These are phyloP conservation scores for Amaurobius ferox DNA, from an alignment of 2,888 invertebrate genomes.

Conservation along the genomic window DNA sequence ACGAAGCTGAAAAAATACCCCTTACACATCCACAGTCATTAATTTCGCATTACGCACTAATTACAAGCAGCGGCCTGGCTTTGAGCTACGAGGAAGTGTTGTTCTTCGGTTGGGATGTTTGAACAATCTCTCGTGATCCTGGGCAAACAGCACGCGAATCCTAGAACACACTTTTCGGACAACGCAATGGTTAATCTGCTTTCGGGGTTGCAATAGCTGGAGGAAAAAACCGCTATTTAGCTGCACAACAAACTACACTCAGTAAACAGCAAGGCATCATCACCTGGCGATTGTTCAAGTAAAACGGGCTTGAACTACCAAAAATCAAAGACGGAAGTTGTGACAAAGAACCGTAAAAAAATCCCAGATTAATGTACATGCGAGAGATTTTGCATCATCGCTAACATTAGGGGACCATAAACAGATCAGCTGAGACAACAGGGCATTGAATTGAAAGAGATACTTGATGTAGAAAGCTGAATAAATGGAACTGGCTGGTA, in stretches of 20 bases:
- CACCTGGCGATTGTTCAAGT: conserved; percentile 59
- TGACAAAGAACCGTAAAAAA: conserved; percentile 22
- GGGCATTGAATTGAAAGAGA: neutral
- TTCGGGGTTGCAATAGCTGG: too few species aligned
- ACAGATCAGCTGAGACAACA: conserved; percentile 58
- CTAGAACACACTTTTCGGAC: neutral
- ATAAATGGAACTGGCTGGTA: neutral
- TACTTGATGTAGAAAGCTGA: neutral
- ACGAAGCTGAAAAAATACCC: neutral
- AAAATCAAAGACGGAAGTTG: conserved; percentile 38
- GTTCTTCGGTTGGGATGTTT: neutral
- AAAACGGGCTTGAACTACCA: conserved; percentile 21
- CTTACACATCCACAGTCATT: neutral
- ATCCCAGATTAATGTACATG: conserved; percentile 20
- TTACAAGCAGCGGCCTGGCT: neutral
- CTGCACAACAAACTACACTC: neutral
- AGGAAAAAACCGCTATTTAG: neutral
- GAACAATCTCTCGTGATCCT: neutral
- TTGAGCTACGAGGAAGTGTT: neutral
- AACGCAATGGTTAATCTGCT: neutral
- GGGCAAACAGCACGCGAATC: neutral
- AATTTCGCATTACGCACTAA: neutral
- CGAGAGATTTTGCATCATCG: conserved; percentile 27
- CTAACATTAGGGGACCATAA: conserved; percentile 2
- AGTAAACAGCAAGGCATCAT: conserved; percentile 38